Conservation (phyloP, 2,888 invertebrate species). For the Drosophila rubida region DNA sequence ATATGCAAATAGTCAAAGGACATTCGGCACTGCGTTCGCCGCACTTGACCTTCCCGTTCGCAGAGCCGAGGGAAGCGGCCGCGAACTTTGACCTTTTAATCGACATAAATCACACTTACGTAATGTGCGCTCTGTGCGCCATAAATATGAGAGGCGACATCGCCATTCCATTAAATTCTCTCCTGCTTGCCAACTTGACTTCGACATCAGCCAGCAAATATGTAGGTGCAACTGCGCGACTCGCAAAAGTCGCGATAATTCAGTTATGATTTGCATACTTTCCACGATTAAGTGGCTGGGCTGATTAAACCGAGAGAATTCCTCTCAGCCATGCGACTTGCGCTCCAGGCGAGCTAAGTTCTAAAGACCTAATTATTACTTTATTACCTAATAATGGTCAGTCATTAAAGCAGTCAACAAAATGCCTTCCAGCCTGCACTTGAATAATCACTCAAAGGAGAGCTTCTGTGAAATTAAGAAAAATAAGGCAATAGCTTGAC, state of each 20-base stretch:
- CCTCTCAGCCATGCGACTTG: too few species aligned
- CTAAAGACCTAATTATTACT: too few species aligned
- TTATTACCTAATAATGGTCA: too few species aligned
- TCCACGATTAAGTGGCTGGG: too few species aligned
- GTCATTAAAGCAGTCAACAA: too few species aligned
- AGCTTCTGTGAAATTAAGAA: too few species aligned
- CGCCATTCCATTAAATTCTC: conserved; percentile 7
- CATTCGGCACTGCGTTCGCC: conserved; percentile 13
- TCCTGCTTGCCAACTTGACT: not conserved
- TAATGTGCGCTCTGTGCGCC: conserved; percentile 3
- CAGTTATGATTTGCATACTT: too few species aligned
- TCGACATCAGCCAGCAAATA: conserved; percentile 2
- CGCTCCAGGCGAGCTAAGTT: too few species aligned
- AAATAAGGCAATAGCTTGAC: too few species aligned
- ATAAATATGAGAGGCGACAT: conserved; percentile 12
- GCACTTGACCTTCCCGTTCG: conserved; percentile 42
- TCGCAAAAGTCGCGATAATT: conserved; percentile 6
- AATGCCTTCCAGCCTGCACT: too few species aligned
- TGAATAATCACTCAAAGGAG: too few species aligned
- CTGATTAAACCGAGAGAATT: too few species aligned
- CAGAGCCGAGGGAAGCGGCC: not conserved
- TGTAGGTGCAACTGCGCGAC: not conserved
- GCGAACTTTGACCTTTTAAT: conserved; percentile 23
- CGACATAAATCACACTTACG: conserved; percentile 13
- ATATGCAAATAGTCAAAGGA: conserved; percentile 53